These are phyloP conservation scores for Plagiodera versicolora DNA, from an alignment of 2,888 invertebrate genomes.

Conservation along the genomic window DNA sequence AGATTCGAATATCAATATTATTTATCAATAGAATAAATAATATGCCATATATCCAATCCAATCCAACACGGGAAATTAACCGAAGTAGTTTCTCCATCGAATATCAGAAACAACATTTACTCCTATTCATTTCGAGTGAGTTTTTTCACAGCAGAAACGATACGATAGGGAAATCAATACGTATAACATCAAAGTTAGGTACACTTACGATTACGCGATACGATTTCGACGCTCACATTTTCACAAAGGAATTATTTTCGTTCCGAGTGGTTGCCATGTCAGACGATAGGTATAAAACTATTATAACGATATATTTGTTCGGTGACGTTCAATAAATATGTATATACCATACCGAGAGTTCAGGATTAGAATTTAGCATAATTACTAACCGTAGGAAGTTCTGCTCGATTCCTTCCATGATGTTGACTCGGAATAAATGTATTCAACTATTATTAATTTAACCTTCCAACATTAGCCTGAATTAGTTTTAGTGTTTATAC, in stretches of 20 bases:
- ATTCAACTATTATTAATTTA: constrained; percentile 18
- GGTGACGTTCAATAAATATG: too few species aligned
- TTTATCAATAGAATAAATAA: neutral
- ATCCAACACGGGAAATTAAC: neutral
- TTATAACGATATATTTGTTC: too few species aligned
- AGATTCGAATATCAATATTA: neutral
- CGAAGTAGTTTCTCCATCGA: neutral
- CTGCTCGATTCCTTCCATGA: constrained; percentile 16
- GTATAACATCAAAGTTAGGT: too few species aligned
- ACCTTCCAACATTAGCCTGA: constrained; percentile 13
- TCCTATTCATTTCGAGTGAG: too few species aligned
- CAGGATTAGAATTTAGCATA: neutral
- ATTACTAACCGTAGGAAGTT: neutral
- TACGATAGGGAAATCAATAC: too few species aligned
- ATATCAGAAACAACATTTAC: too few species aligned
- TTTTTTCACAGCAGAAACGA: too few species aligned
- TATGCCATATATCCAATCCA: neutral
- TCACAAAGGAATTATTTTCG: too few species aligned
- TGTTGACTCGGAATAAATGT: constrained; percentile 15
- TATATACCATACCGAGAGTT: neutral
- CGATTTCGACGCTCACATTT: too few species aligned
- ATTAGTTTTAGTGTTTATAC: constrained; percentile 13
- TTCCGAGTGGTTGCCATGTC: too few species aligned
- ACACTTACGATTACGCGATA: too few species aligned
- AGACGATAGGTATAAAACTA: too few species aligned